These are phyloP conservation scores for Hoplostethus mediterraneus DNA, from an alignment of 2,797 vertebrate species.

Conservation along the genomic window DNA sequence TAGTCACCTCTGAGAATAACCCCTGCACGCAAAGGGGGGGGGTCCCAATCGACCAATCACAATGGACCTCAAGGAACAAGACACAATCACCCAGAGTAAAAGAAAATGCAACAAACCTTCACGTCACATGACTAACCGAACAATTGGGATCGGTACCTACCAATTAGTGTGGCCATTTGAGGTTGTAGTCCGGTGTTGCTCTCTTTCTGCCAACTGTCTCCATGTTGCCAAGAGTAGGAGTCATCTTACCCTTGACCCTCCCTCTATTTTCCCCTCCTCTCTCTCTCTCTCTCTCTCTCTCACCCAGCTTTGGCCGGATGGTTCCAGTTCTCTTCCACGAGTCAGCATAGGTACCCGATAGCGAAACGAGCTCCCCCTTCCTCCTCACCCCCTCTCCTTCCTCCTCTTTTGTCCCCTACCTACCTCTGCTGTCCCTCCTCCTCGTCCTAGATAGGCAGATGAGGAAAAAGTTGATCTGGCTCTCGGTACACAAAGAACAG, in stretches of 20 bases:
- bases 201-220: slow-evolving; percentile 51
- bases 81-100: slow-evolving; percentile 35
- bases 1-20: slow-evolving; percentile 75
- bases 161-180: slow-evolving; percentile 47
- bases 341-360: slow-evolving; percentile 27
- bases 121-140: slow-evolving; percentile 45
- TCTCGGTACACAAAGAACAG: slow-evolving; percentile 14
- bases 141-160: slow-evolving; percentile 42
- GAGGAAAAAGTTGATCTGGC: slow-evolving; percentile 43
- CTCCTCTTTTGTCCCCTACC: slow-evolving; percentile 8
- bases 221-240: slow-evolving; percentile 48
- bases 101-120: neutral
- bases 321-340: slow-evolving; percentile 60
- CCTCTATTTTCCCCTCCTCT: slow-evolving; percentile 39
- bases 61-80: slow-evolving; percentile 43
- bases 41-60: slow-evolving; percentile 60
- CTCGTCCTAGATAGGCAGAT: slow-evolving; percentile 36
- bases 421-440: neutral
- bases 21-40: slow-evolving; percentile 44
- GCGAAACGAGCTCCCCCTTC: neutral
- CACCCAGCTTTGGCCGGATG: slow-evolving; percentile 38
- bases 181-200: slow-evolving; percentile 33
- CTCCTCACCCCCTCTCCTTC: slow-evolving; percentile 9
- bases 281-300: neutral
- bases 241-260: slow-evolving; percentile 69